Evolutionary conservation across 2,888 invertebrate genomes (phyloP).

Genomic region (Cataglyphis cursor): DNA sequence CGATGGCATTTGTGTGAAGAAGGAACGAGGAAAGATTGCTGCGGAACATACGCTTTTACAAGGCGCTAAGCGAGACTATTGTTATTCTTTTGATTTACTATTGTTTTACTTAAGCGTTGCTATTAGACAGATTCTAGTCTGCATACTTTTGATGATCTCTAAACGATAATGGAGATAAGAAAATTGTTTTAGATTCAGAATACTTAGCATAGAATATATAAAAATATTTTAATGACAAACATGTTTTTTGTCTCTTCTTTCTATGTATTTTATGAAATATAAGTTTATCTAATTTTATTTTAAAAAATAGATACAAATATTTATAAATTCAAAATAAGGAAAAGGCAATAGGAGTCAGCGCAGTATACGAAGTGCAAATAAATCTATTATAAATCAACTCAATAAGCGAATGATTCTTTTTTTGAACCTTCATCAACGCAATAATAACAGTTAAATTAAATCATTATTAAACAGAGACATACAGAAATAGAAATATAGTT

Average conservation of each 20-base stretch:
- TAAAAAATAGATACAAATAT: not conserved
- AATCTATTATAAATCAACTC: too few relatives aligned
- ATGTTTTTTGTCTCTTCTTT: not conserved
- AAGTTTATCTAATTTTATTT: not conserved
- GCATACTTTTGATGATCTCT: not conserved
- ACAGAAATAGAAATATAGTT: too few relatives aligned
- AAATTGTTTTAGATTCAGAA: too few relatives aligned
- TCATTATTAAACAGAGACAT: too few relatives aligned
- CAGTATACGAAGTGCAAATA: too few relatives aligned
- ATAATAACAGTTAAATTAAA: too few relatives aligned
- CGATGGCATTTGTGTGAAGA: conserved; percentile 27
- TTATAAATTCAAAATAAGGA: too few relatives aligned
- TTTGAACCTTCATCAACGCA: too few relatives aligned
- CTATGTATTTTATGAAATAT: not conserved
- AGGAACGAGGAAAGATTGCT: not conserved
- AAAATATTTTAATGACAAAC: not conserved
- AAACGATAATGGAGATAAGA: not conserved
- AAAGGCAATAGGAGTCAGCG: too few relatives aligned
- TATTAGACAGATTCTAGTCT: not conserved
- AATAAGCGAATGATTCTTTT: too few relatives aligned
- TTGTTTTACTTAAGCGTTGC: not conserved
- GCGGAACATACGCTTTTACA: not conserved
- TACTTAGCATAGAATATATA: too few relatives aligned
- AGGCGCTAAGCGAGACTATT: not conserved
- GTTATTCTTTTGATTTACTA: not conserved